Conservation (phyloP, 2,113 vertebrate genomes). For the Upupa epops region DNA sequence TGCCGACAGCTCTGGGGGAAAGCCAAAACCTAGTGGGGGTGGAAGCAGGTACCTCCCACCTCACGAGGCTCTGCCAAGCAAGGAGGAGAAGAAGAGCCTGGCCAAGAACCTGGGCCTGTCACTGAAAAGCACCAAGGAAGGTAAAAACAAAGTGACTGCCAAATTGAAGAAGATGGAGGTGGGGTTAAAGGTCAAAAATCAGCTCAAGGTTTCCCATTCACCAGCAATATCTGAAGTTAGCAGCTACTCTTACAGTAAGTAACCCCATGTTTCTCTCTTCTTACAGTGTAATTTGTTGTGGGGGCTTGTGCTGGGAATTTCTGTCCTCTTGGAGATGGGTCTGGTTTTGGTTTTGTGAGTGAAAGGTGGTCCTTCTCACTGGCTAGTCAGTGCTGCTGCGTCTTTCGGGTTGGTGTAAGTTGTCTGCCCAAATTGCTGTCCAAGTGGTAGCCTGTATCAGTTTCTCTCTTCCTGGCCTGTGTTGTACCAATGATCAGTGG, state of each 20-base stretch:
- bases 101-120: constrained; percentile 80
- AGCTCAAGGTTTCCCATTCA: constrained; percentile 86
- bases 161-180: constrained; percentile 84
- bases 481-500: neutral
- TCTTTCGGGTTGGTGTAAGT: neutral
- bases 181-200: constrained; percentile 85
- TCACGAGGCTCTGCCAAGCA: constrained; percentile 74
- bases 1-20: constrained; percentile 74
- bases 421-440: neutral
- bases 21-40: constrained; percentile 65
- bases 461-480: neutral
- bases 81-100: constrained; percentile 77
- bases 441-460: neutral
- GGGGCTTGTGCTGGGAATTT: neutral
- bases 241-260: constrained; percentile 98
- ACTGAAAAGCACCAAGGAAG: constrained; percentile 80
- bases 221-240: constrained; percentile 92
- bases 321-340: neutral
- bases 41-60: constrained; percentile 70
- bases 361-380: neutral
- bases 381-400: neutral
- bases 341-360: neutral
- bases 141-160: constrained; percentile 85
- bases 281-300: neutral
- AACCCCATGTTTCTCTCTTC: neutral